Evolutionary conservation across 2,113 vertebrate genomes (phyloP), one percentile per base, ranked within the genome.

Genomic region (Lepisosteus oculatus): DNA sequence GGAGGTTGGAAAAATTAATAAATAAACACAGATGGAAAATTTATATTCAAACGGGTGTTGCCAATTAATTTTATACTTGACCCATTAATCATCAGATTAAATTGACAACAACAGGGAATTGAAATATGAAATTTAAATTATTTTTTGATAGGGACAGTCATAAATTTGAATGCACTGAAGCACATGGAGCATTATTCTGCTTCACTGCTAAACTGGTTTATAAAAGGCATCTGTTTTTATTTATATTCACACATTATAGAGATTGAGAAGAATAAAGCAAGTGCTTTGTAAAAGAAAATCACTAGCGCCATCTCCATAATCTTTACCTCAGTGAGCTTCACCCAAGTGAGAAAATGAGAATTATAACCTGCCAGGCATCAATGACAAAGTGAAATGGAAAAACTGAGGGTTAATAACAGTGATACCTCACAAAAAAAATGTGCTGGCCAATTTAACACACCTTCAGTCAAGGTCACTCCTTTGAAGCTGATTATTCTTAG

Each of bases 351-450:
- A 94, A 93, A 94, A 93, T 89, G 87, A 88, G 93, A 95, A 95
- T 94, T 93, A 94, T 86, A 93, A 91, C 90, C 91, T 94, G 92
- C 91, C 90, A 93, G 91, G 91, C 92, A 91, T 93, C 90, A 89
- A 82, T 95, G 91, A 90, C 88, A 89, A 83, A 86, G 74, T 92
- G 91, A 93, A 94, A 94, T 95, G 89, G 89, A 92, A 92, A 94
- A 93, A 91, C 89, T 92, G 90, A 65, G 74, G 89, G 88, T 90
- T 95, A 94, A 92, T 94, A 93, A 89, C 86, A 90, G 80, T 86
- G 85, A 89, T 86, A 85, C 79, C 74, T 88, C 81, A 78, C 81
- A 85, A 88, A 89, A 89, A 90, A 92, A 90, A 85, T 73, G 87
- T 86, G 77, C 77, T 87, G 90, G 82, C 90, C 88, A 90, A 91